Base-by-base conservation (phyloP, 2,113 vertebrate species). In the Platysternon megacephalum region DNA sequence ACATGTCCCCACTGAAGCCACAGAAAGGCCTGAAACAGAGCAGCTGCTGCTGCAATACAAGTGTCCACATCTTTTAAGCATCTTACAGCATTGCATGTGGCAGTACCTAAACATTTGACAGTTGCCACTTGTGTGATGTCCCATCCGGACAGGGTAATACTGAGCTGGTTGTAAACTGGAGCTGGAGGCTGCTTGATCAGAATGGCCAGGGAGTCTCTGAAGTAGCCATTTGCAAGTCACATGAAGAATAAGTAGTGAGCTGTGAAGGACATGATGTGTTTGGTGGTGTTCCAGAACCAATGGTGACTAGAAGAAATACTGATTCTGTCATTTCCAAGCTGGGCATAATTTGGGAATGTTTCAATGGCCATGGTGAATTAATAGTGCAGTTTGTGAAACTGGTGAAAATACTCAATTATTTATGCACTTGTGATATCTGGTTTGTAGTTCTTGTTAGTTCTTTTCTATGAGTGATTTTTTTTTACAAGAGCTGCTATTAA, bases 371-470 rank as follows among this genome's bases (percentile, higher is more conserved):
- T 0, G 0, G 11, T 84, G 2, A 51, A 28, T 86, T 22, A 53
- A 3, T 90, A 32, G 51, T 52, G 21, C 2, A 48, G 28, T 84
- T 84, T 46, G 79, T 6, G 81, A 93, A 90, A 58, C 7, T 29
- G 2, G 29, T 61, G 5, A 44, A 89, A 90, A 86, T 39, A 1
- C 1, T 88, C 2, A 39, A 3, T 1, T 39, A 79, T 84, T 94
- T 51, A 12, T 91, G 78, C 35, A 19, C 2, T 65, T 81, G 2
- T 35, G 12, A 21, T 68, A 17, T 68, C 65, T 68, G 35, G 2
- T n/a, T 68, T 35, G 5, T n/a, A 68, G 65, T n/a, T 68, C 35
- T 21, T 68, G 35, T 58, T 3, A 0, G 0, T 2, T 35, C 9
- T 82, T 85, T 93, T 68, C 35, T 86, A 7, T 44, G 2, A 42